Percentiles rank a stretch among this genome's conserved stretches.
Conservation (phyloP, 1,140 invertebrate species). For the Drosophila nebulosa region DNA sequence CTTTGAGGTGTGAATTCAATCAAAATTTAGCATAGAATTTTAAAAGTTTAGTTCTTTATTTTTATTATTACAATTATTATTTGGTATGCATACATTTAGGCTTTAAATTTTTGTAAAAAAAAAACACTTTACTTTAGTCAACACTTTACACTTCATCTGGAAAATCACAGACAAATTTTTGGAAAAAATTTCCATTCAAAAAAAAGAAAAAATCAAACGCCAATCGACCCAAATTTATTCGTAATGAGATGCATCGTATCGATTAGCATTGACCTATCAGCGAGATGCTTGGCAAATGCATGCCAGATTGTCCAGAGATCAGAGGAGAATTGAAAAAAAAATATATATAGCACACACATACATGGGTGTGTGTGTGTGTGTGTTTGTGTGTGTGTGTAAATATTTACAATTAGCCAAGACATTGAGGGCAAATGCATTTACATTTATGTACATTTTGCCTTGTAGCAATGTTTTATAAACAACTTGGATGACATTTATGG, state of each 20-base stretch:
- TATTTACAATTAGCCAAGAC: constrained; percentile 27
- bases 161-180: no score
- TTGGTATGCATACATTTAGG: no score
- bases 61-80: no score
- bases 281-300: constrained; percentile 9
- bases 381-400: constrained; percentile 11
- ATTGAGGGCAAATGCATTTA: constrained; percentile 13
- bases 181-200: no score
- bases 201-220: no score
- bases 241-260: background rate
- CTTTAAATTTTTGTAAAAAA: no score
- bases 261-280: background rate
- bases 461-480: constrained; percentile 25
- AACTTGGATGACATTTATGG: constrained; percentile 37
- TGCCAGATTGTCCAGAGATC: constrained; percentile 8
- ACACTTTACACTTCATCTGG: no score
- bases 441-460: constrained; percentile 16
- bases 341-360: background rate
- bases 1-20: no score
- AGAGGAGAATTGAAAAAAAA: background rate
- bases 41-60: no score
- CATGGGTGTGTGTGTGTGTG: background rate
- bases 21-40: no score
- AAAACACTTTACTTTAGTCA: no score
- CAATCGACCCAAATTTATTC: background rate